Percentiles rank a stretch among this genome's conserved stretches.
Evolutionary conservation across 2,797 vertebrate genomes (phyloP).

Genomic region (Enoplosus armatus): DNA sequence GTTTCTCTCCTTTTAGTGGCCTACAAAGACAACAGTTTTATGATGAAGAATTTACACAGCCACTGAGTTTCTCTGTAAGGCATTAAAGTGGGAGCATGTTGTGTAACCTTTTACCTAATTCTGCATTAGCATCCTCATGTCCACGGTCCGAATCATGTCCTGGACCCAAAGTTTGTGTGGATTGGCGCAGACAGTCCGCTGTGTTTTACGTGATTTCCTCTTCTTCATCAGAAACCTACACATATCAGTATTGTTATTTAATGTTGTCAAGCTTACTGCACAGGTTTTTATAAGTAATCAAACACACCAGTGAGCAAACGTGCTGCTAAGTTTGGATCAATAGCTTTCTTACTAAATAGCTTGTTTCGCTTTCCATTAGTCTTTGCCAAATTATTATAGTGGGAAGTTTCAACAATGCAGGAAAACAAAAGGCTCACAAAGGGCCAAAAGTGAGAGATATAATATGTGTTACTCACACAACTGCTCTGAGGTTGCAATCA

Average conservation of each 20-base stretch:
- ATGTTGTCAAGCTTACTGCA: neutral
- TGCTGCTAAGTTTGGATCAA: neutral
- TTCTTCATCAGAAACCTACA: constrained; percentile 73
- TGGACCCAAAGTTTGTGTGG: constrained; percentile 53
- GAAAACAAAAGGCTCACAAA: neutral
- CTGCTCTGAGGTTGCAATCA: constrained; percentile 84
- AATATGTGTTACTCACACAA: constrained; percentile 78
- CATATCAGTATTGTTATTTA: neutral
- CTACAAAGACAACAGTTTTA: constrained; percentile 45
- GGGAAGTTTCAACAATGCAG: constrained; percentile 8
- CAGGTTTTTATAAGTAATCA: neutral
- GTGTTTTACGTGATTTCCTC: rapidly evolving
- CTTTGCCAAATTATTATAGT: constrained; percentile 15
- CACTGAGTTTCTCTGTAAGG: neutral
- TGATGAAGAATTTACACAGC: neutral
- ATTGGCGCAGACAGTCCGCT: constrained; percentile 70
- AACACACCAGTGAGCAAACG: neutral
- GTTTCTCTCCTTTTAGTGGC: constrained; percentile 17
- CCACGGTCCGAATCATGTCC: rapidly evolving
- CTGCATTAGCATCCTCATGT: rapidly evolving
- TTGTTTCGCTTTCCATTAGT: constrained; percentile 25
- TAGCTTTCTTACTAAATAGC: neutral
- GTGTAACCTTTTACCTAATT: constrained; percentile 36
- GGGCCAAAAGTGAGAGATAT: neutral
- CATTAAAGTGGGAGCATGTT: neutral